A percentile compares a stretch with the other conserved stretches of the same genome.
phyloP scores from a whole-genome alignment of 2,888 invertebrate species.

The Caenorhabditis uteleia region DNA sequence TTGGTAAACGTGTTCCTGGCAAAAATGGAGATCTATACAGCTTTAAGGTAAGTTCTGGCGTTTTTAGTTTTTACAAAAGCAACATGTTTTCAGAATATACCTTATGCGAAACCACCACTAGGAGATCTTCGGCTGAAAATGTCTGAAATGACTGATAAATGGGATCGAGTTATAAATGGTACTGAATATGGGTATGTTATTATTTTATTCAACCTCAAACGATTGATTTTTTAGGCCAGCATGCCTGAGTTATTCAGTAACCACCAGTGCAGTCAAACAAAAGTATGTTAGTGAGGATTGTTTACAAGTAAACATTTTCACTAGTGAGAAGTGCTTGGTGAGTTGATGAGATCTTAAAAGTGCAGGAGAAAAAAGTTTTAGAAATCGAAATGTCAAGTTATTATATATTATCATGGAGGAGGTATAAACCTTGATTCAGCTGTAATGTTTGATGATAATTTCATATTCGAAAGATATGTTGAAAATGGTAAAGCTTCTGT shows the following conservation, averaged over 20 bases:
- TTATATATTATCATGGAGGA: constrained; percentile 55
- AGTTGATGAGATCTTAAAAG: too few species aligned
- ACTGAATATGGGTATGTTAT: constrained; percentile 14
- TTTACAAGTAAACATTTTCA: constrained; percentile 30
- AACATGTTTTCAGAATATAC: constrained; percentile 13
- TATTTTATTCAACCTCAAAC: not conserved
- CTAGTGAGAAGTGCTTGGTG: constrained; percentile 15
- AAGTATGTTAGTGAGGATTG: constrained; percentile 21
- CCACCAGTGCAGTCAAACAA: not conserved
- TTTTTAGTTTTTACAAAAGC: too few species aligned
- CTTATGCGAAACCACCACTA: constrained; percentile 18
- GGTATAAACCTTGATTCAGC: constrained; percentile 49
- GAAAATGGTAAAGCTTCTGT: constrained; percentile 6
- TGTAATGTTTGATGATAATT: constrained; percentile 45
- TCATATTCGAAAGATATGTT: constrained; percentile 48
- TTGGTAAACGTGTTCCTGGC: too few species aligned
- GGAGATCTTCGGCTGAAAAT: constrained; percentile 18
- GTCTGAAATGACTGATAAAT: constrained; percentile 10
- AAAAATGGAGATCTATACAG: too few species aligned
- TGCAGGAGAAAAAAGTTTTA: not conserved
- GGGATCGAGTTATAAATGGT: constrained; percentile 20
- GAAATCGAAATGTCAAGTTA: constrained; percentile 45
- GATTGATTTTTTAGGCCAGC: not conserved
- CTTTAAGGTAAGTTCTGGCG: too few species aligned
- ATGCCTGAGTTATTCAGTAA: constrained; percentile 8